Conservation (phyloP, 1,140 invertebrate genomes). For the Akabosia matsudoensis region DNA sequence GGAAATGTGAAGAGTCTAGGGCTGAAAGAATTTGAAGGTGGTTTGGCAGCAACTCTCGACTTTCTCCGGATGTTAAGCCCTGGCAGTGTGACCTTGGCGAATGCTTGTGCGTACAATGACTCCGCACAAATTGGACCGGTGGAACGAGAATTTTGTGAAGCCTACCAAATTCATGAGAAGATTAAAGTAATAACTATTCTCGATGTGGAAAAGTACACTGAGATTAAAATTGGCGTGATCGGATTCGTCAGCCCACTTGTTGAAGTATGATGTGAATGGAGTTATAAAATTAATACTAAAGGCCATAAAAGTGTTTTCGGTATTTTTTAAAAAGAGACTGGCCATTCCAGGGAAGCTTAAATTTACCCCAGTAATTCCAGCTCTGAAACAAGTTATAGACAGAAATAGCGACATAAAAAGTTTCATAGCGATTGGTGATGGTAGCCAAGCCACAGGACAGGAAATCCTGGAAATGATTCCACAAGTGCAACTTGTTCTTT, state of each 20-base stretch:
- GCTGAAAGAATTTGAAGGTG: conserved; percentile 19
- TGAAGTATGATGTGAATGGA: neutral
- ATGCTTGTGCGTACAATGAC: neutral
- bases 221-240: neutral
- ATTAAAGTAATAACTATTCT: neutral
- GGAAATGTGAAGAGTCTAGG: neutral
- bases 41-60: neutral
- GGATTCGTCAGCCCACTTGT: conserved; percentile 12
- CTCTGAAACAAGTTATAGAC: neutral
- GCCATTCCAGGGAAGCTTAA: neutral
- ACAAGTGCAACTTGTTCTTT: conserved; percentile 28
- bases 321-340: neutral
- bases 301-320: neutral
- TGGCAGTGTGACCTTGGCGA: neutral
- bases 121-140: neutral
- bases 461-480: conserved; percentile 11
- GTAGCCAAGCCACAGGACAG: conserved; percentile 25
- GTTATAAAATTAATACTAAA: neutral
- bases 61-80: neutral
- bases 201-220: neutral
- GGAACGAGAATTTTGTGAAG: neutral
- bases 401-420: neutral
- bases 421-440: conserved; percentile 31
- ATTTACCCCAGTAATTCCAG: neutral
- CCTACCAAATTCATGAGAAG: neutral